A percentile compares a stretch with the other conserved stretches of the same genome.
Evolutionary conservation across 2,888 invertebrate genomes (phyloP).

Genomic region (Ophion ventricosus): DNA sequence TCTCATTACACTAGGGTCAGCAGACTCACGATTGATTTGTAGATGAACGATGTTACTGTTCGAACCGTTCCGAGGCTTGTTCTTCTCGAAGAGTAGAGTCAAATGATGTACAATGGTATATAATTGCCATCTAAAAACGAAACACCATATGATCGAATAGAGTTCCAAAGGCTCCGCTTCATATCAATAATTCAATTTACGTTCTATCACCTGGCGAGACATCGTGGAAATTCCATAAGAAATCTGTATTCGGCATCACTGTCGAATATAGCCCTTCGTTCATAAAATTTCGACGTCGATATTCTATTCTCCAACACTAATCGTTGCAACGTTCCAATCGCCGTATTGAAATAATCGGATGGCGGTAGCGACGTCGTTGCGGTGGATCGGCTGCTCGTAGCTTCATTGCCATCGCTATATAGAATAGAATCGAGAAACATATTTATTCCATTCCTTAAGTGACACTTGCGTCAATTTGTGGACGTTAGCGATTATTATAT

Average conservation of each 20-base stretch:
- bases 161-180: background rate
- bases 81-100: conserved; percentile 83
- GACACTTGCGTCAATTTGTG: too few relatives aligned
- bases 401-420: conserved; percentile 26
- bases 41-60: conserved; percentile 75
- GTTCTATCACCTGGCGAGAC: conserved; percentile 25
- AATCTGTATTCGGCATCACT: background rate
- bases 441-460: background rate
- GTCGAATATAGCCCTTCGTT: background rate
- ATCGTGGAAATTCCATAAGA: conserved; percentile 44
- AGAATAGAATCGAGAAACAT: background rate
- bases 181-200: background rate
- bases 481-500: background rate
- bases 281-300: conserved; percentile 35
- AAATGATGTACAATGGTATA: conserved; percentile 83
- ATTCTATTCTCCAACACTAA: conserved; percentile 74
- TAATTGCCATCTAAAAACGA: conserved; percentile 81
- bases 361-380: conserved; percentile 25
- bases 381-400: conserved; percentile 22
- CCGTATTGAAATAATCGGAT: conserved; percentile 72
- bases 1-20: background rate
- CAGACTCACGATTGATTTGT: conserved; percentile 77
- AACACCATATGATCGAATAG: background rate
- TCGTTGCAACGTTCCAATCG: conserved; percentile 73
- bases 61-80: conserved; percentile 75